Evolutionary conservation across 2,113 vertebrate species (phyloP).

Genomic region (Perca schrenkii): DNA sequence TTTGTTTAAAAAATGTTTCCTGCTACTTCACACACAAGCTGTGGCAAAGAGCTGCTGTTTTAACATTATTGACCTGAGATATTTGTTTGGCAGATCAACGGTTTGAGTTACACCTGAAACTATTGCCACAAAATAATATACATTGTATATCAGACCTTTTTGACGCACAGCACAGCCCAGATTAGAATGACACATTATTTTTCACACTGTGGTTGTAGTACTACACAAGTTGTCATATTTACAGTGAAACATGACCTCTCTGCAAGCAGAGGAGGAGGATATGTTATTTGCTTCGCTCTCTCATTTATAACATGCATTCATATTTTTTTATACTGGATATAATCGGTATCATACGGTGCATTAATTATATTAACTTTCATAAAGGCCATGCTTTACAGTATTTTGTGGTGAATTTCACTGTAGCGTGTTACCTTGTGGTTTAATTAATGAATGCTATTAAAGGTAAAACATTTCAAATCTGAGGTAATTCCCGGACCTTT

Average conservation of each 20-base stretch:
- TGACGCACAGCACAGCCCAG: background rate
- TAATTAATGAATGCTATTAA: background rate
- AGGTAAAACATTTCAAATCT: background rate
- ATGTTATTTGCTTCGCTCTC: background rate
- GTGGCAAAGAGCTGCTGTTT: background rate
- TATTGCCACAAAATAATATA: background rate
- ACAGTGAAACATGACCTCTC: background rate
- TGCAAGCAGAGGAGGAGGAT: background rate
- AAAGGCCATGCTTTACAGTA: background rate
- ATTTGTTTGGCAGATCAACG: background rate
- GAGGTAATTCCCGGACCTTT: background rate
- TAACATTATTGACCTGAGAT: background rate
- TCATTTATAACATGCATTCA: background rate
- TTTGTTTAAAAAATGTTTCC: conserved; percentile 30
- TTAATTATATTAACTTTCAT: background rate
- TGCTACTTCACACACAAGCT: conserved; percentile 34
- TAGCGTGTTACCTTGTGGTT: background rate
- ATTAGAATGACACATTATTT: background rate
- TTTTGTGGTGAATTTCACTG: background rate
- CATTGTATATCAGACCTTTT: too few species aligned
- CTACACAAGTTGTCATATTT: background rate
- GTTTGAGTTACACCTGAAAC: background rate
- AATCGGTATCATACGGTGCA: background rate
- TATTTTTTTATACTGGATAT: background rate
- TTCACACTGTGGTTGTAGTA: background rate